These are phyloP conservation scores for Cheirogaleus medius DNA, from an alignment of 2,113 vertebrate genomes.

Conservation along the genomic window DNA sequence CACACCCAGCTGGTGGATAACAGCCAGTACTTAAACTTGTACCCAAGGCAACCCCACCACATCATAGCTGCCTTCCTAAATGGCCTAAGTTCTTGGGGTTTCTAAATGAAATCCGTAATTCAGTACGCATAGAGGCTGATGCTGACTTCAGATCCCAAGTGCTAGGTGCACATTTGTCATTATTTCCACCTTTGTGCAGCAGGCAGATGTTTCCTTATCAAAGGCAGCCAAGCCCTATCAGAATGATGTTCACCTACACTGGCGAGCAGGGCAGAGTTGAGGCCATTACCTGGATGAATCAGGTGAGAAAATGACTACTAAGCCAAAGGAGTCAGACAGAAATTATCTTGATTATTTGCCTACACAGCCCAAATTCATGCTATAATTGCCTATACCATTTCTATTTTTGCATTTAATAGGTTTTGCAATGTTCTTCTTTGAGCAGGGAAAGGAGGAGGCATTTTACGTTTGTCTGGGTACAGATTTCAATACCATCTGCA, in stretches of 20 bases:
- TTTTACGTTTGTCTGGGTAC: neutral
- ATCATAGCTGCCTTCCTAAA: neutral
- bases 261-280: neutral
- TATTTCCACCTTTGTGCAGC: neutral
- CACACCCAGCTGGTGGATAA: neutral
- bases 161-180: neutral
- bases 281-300: neutral
- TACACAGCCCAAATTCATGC: neutral
- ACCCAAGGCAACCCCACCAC: neutral
- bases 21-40: neutral
- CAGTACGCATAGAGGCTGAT: neutral
- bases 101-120: neutral
- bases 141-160: neutral
- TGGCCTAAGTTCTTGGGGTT: neutral
- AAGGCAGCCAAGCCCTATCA: neutral
- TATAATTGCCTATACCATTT: neutral
- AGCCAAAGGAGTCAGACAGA: neutral
- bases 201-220: slow-evolving; percentile 1
- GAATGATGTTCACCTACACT: neutral
- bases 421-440: slow-evolving; percentile 42
- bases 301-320: neutral
- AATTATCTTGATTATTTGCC: slow-evolving; percentile 23
- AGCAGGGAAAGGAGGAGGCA: neutral
- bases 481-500: slow-evolving; percentile 57
- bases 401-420: slow-evolving; percentile 35